Conservation (phyloP, 2,888 invertebrate species). For the Ormyrus rosae region DNA sequence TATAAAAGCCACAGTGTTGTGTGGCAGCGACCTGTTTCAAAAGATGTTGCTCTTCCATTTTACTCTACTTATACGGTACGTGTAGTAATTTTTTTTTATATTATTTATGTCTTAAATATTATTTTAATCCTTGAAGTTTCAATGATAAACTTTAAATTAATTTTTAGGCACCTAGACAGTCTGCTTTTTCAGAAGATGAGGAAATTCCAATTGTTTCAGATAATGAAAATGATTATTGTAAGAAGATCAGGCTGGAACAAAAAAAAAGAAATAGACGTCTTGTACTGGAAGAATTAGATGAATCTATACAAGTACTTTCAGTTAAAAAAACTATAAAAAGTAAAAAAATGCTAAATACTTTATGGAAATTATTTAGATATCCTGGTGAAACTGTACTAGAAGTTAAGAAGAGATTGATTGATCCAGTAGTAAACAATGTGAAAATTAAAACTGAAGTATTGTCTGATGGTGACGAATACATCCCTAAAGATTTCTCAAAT, state of each 20-base stretch:
- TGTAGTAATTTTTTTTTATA: background rate
- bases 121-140: conserved; percentile 14
- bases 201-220: conserved; percentile 47
- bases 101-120: background rate
- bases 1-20: conserved; percentile 58
- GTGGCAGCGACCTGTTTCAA: conserved; percentile 62
- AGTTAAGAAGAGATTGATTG: conserved; percentile 43
- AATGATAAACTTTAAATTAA: no score
- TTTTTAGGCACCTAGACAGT: background rate
- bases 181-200: conserved; percentile 28
- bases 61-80: conserved; percentile 40
- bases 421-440: background rate
- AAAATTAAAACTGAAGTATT: conserved; percentile 29
- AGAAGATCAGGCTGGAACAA: conserved; percentile 14
- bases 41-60: conserved; percentile 53
- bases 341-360: conserved; percentile 38
- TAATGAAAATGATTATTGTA: conserved; percentile 17
- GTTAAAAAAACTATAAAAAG: conserved; percentile 45
- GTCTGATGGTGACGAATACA: background rate
- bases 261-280: conserved; percentile 45
- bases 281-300: background rate
- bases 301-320: conserved; percentile 22
- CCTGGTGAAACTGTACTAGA: conserved; percentile 53
- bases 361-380: conserved; percentile 53
- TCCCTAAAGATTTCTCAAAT: background rate